Evolutionary conservation across 1,140 invertebrate genomes (phyloP), one percentile per base, ranked within the genome.

Genomic region (Trichonephila inaurata): DNA sequence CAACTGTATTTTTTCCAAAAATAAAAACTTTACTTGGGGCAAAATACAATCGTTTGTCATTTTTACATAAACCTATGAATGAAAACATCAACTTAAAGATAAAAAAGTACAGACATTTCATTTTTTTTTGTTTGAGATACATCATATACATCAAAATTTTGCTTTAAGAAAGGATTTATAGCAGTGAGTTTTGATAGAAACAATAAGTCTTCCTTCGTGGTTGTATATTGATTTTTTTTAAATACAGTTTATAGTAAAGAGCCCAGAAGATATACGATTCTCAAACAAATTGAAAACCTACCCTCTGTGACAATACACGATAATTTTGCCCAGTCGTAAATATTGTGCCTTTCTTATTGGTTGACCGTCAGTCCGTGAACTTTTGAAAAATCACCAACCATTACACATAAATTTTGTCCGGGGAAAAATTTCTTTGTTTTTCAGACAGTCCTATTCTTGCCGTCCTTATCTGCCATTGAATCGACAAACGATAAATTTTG

Each of bases 281-380:
- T 58, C 82, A 58, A 88, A 88, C 86, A 88, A 88, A 88, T 88
- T 88, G 86, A 88, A 88, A 88, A 24, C 60, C 18, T 33, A 88
- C 60, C 61, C 86, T 18, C 61, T 64, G 86, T 58, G 86, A 88
- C 86, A 88, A 88, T 88, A 64, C 86, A 58, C 86, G 28, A 88
- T 88, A 85, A 88, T 64, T 88, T 88, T 88, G 19, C 62, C 28
- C 61, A 64, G 60, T 88, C 86, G 86, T 88, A 88, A 88, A 88
- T 88, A 88, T 88, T 88, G 86, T 88, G 28, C 33, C 10, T 64
- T 88, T 88, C 61, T 60, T 58, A 51, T 83, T n/a, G 81, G 51
- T n/a, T 40, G 33, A 77, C 72, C 33, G 72, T 28, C 72, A 77
- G 72, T 77, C 33, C 40, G 81, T 83, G n/a, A 58, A 83, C 44